phyloP scores from a whole-genome alignment of 2,113 vertebrate genomes.

The Apistogramma diplotaenia region DNA sequence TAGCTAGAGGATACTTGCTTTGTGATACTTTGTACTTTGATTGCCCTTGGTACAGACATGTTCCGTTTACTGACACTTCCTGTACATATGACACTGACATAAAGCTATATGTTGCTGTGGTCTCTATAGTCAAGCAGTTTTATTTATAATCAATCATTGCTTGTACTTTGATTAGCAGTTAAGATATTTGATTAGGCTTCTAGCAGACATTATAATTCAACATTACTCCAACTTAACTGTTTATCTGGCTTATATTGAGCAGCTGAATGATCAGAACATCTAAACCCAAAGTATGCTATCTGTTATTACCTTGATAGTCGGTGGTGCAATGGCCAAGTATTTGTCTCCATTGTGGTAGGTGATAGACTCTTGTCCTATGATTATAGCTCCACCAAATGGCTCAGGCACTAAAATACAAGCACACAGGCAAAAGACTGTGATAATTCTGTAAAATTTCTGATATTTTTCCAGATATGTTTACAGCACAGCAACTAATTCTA shows the following conservation, averaged over 20 bases:
- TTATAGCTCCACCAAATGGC: constrained; percentile 96
- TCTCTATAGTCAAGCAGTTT: too few relatives aligned
- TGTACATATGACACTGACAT: neutral
- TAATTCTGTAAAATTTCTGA: neutral
- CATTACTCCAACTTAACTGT: neutral
- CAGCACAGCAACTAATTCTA: neutral
- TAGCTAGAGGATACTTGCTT: neutral
- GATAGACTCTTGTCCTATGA: constrained; percentile 98
- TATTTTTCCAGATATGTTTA: neutral
- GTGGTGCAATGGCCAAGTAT: constrained; percentile 95
- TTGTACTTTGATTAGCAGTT: neutral
- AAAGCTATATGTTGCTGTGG: neutral
- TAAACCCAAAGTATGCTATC: neutral
- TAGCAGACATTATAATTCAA: neutral
- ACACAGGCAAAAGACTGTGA: neutral
- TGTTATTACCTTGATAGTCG: constrained; percentile 91
- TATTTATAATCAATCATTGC: too few relatives aligned
- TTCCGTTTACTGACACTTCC: neutral
- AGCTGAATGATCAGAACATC: neutral
- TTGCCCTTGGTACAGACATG: neutral
- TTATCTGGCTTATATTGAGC: neutral
- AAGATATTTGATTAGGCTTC: neutral
- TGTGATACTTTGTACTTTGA: neutral
- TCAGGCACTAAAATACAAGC: constrained; percentile 86
- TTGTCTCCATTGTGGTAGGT: constrained; percentile 99